phyloP scores from a whole-genome alignment of 2,797 vertebrate genomes.

The Myotis planiceps region DNA sequence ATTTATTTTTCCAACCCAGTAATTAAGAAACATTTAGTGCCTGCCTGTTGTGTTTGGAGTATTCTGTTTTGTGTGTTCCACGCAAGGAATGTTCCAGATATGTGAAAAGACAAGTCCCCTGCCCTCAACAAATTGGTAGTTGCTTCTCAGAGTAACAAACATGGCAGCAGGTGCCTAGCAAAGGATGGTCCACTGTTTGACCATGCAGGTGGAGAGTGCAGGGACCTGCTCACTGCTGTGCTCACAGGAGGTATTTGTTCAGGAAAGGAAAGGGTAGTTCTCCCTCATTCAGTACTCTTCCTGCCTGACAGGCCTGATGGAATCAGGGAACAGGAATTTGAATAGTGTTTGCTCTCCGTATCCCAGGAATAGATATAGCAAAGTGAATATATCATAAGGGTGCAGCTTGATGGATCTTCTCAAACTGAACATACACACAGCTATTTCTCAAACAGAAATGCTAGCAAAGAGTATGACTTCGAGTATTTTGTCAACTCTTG shows the following conservation, averaged over 20 bases:
- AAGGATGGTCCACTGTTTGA: neutral
- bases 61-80: neutral
- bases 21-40: neutral
- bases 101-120: neutral
- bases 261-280: neutral
- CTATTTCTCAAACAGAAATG: conserved; percentile 4
- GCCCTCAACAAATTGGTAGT: neutral
- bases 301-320: neutral
- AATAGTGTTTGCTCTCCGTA: neutral
- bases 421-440: neutral
- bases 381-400: neutral
- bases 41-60: neutral
- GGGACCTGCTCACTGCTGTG: neutral
- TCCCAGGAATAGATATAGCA: neutral
- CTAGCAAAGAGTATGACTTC: neutral
- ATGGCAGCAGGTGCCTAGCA: neutral
- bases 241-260: neutral
- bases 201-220: neutral
- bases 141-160: conserved; percentile 1
- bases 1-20: neutral
- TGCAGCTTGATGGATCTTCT: neutral
- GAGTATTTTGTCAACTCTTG: neutral
- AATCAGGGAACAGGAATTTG: neutral
- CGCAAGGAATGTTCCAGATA: neutral
- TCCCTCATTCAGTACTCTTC: neutral